These are phyloP conservation scores for Dysidea cf. avara DNA, from an alignment of 37 sponge, comb jelly and placozoan species.

Conservation along the genomic window DNA sequence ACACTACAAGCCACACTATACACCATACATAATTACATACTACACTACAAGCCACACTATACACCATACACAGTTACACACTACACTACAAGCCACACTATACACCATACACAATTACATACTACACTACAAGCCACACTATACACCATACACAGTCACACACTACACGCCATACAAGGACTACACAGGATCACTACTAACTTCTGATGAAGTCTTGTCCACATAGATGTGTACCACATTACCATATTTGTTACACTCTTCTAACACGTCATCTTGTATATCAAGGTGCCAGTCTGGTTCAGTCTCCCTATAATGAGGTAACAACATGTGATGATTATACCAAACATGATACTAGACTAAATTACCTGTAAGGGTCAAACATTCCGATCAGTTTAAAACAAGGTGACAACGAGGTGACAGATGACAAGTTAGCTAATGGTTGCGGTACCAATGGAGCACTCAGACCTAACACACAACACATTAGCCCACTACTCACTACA, in stretches of 20 bases:
- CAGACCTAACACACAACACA: slow-evolving; percentile 8
- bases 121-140: no score
- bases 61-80: no score
- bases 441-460: slow-evolving; percentile 27
- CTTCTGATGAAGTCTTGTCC: slow-evolving; percentile 61
- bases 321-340: not conserved
- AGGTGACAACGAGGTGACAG: slow-evolving; percentile 35
- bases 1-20: no score
- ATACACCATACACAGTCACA: no score
- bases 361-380: slow-evolving; percentile 85
- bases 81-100: no score
- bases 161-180: no score
- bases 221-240: slow-evolving; percentile 91
- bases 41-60: no score
- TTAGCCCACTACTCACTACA: not conserved
- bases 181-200: no score
- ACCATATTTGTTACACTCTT: slow-evolving; percentile 82
- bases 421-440: slow-evolving; percentile 6
- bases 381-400: slow-evolving; percentile 92
- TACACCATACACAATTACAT: no score
- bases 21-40: no score
- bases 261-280: slow-evolving; percentile 91
- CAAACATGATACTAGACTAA: slow-evolving; percentile 1
- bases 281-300: slow-evolving; percentile 85
- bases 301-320: slow-evolving; percentile 57